Conservation (phyloP, 2,113 vertebrate genomes). For the Tachysurus fulvidraco region DNA sequence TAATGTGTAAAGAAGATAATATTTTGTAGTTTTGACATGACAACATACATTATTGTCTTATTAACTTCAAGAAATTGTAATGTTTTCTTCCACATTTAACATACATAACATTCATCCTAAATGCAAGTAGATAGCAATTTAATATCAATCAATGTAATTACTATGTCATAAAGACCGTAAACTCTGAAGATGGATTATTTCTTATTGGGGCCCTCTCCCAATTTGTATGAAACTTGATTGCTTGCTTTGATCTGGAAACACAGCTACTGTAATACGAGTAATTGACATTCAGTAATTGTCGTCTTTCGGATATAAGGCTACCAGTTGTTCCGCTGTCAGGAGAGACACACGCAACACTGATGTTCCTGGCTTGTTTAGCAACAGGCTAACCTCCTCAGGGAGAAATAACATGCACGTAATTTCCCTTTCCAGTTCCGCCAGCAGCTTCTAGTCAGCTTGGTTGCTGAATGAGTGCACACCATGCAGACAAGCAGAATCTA, state of each 20-base stretch:
- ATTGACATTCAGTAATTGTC: conserved; percentile 33
- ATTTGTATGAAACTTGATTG: conserved; percentile 31
- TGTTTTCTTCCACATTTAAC: neutral
- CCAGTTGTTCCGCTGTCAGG: conserved; percentile 32
- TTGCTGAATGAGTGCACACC: neutral
- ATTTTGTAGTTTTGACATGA: neutral
- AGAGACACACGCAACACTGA: conserved; percentile 6
- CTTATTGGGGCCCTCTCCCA: neutral
- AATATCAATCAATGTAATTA: conserved; percentile 32
- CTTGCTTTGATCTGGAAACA: conserved; percentile 22
- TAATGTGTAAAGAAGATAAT: neutral
- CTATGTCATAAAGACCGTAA: conserved; percentile 25
- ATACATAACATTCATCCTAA: neutral
- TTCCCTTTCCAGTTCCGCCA: conserved; percentile 22
- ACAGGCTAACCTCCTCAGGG: conserved; percentile 22
- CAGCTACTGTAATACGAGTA: conserved; percentile 41
- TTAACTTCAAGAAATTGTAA: neutral
- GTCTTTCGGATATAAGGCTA: conserved; percentile 16
- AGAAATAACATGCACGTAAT: conserved; percentile 30
- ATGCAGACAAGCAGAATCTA: neutral
- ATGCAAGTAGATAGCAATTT: neutral
- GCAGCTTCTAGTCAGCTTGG: conserved; percentile 8
- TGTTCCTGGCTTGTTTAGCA: neutral
- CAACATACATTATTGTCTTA: neutral
- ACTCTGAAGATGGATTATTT: conserved; percentile 15